These are phyloP conservation scores for Dissostichus mawsoni DNA, from an alignment of 2,113 vertebrate genomes.

Conservation along the genomic window DNA sequence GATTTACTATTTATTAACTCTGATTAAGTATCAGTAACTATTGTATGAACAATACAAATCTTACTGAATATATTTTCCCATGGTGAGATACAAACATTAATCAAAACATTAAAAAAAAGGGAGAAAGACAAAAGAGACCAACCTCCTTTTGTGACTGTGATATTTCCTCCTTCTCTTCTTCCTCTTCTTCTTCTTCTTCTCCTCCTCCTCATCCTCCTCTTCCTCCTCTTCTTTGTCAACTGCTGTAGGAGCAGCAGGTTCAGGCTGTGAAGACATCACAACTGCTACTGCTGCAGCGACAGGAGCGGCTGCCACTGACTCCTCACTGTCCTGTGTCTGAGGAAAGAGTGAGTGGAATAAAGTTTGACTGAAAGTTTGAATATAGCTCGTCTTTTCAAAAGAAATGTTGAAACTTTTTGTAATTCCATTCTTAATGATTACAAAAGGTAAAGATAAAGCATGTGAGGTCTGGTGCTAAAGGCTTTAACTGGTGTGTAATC, in stretches of 20 bases:
- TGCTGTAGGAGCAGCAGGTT: conserved; percentile 36
- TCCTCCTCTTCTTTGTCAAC: conserved; percentile 25
- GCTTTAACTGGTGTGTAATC: not conserved
- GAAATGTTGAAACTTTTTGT: too few relatives aligned
- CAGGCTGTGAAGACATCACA: conserved; percentile 45
- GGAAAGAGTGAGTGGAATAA: not conserved
- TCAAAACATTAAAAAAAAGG: not conserved
- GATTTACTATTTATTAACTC: not conserved
- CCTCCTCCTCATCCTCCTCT: conserved; percentile 31
- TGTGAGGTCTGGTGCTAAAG: not conserved
- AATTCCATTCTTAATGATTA: not conserved
- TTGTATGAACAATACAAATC: not conserved
- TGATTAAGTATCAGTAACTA: not conserved
- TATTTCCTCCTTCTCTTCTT: conserved; percentile 46
- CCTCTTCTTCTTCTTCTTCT: conserved; percentile 16
- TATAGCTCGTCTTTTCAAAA: not conserved
- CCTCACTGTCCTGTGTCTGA: conserved; percentile 58
- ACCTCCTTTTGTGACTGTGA: conserved; percentile 68
- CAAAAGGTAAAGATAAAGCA: not conserved
- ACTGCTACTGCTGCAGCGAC: conserved; percentile 33
- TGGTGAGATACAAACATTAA: not conserved
- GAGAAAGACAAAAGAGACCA: not conserved
- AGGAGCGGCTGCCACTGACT: conserved; percentile 48
- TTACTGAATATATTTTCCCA: not conserved
- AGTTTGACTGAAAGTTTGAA: conserved; percentile 5